These are phyloP conservation scores for Gymnocheta viridis DNA, from an alignment of 2,888 invertebrate species.

Conservation along the genomic window DNA sequence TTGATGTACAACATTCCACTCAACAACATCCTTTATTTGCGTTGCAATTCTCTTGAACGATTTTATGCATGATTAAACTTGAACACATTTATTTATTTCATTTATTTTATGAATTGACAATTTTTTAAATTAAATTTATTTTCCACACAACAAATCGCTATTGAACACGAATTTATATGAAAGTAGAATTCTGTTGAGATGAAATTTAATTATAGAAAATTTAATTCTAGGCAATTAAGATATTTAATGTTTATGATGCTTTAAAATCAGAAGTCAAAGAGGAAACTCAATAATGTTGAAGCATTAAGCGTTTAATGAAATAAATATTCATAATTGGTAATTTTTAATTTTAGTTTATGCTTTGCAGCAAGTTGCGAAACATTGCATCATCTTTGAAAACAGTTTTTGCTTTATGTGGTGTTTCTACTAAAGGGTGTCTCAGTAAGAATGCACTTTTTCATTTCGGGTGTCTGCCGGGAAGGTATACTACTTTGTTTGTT, in stretches of 20 bases:
- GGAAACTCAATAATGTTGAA: neutral
- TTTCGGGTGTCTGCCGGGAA: too few relatives aligned
- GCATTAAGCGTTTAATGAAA: too few relatives aligned
- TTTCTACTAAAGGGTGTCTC: too few relatives aligned
- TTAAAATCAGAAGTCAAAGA: neutral
- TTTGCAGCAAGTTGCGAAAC: too few relatives aligned
- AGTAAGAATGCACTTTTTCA: too few relatives aligned
- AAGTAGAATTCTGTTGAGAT: neutral
- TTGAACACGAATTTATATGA: neutral
- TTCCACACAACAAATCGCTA: neutral
- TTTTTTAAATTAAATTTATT: slow-evolving; percentile 9
- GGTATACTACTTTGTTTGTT: too few relatives aligned
- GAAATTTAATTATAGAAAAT: neutral
- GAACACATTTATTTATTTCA: slow-evolving; percentile 21
- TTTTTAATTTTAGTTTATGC: too few relatives aligned
- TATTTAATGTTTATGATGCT: neutral
- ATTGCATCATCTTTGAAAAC: too few relatives aligned
- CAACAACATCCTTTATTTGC: slow-evolving; percentile 15
- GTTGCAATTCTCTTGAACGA: slow-evolving; percentile 18
- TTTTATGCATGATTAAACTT: slow-evolving; percentile 54
- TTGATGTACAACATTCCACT: slow-evolving; percentile 12
- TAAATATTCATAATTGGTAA: too few relatives aligned
- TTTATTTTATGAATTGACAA: slow-evolving; percentile 21
- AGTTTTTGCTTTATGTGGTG: too few relatives aligned
- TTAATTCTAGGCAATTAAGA: neutral